Percentiles rank a stretch among this genome's conserved stretches.
These are phyloP conservation scores for Physella acuta DNA, from an alignment of 1,140 invertebrate species.

Conservation along the genomic window DNA sequence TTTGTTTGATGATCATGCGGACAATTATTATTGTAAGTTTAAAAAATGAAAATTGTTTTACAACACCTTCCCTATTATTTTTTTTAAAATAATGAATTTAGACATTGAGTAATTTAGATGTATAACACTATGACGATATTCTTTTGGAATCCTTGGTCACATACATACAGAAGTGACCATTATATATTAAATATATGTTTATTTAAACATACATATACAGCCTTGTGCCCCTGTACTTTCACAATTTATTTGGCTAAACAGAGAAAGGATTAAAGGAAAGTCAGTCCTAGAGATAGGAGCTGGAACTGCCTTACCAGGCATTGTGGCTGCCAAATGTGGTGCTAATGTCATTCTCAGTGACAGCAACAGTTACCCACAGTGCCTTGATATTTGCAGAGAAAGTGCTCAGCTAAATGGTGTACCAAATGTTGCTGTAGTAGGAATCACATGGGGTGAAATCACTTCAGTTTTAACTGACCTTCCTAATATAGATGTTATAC, in stretches of 20 bases:
- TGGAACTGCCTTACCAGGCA: conserved; percentile 85
- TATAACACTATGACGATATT: no score
- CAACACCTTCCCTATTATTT: no score
- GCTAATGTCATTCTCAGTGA: conserved; percentile 80
- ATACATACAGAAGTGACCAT: no score
- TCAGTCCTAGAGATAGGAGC: conserved; percentile 74
- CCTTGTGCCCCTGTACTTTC: conserved; percentile 87
- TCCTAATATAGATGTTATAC: conserved; percentile 77
- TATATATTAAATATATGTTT: no score
- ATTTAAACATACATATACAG: conserved; percentile 96
- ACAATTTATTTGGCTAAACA: conserved; percentile 85
- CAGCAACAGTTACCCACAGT: conserved; percentile 63
- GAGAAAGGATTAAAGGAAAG: conserved; percentile 67
- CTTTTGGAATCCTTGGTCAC: no score
- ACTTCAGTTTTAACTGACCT: conserved; percentile 74
- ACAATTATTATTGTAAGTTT: no score
- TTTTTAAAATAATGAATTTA: no score
- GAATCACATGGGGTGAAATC: conserved; percentile 87
- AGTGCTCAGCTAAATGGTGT: conserved; percentile 72
- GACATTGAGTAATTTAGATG: no score
- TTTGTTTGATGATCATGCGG: no score
- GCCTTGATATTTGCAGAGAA: conserved; percentile 75
- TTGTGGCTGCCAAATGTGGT: conserved; percentile 88
- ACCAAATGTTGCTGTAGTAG: conserved; percentile 69
- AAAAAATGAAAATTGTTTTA: no score